Percentiles rank a stretch among this genome's conserved stretches.
Evolutionary conservation across 2,113 vertebrate genomes (phyloP).

Genomic region (Capra hircus): DNA sequence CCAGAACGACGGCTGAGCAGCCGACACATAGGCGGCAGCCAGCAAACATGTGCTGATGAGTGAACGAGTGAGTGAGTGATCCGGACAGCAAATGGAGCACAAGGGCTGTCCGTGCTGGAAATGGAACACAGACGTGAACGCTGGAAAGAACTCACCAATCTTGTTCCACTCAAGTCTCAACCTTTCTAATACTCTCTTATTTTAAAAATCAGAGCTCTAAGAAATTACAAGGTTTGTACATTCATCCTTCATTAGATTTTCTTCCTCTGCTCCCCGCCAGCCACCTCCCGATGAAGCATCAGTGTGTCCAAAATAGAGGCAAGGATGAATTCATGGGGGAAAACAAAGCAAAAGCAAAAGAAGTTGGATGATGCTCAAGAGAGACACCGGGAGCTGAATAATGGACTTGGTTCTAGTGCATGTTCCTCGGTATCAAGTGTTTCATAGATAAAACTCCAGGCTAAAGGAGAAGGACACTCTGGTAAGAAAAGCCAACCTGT

Average conservation of each 20-base stretch:
- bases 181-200: neutral
- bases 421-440: rapidly evolving
- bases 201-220: neutral
- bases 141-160: rapidly evolving
- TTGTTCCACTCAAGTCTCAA: rapidly evolving
- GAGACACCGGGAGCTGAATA: rapidly evolving
- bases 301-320: neutral
- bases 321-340: rapidly evolving
- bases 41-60: rapidly evolving
- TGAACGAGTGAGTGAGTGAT: rapidly evolving
- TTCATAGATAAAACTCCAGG: neutral
- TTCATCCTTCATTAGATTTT: neutral
- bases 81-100: rapidly evolving
- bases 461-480: rapidly evolving
- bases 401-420: rapidly evolving
- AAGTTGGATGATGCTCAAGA: rapidly evolving
- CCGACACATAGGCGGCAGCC: rapidly evolving
- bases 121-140: rapidly evolving
- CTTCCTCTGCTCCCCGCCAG: neutral
- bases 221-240: neutral
- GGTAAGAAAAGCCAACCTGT: neutral
- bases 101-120: rapidly evolving
- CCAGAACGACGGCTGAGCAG: rapidly evolving
- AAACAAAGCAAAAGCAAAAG: neutral
- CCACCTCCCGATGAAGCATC: neutral